Evolutionary conservation across 2,113 vertebrate species (phyloP).

Genomic region (Hepsetus odoe): DNA sequence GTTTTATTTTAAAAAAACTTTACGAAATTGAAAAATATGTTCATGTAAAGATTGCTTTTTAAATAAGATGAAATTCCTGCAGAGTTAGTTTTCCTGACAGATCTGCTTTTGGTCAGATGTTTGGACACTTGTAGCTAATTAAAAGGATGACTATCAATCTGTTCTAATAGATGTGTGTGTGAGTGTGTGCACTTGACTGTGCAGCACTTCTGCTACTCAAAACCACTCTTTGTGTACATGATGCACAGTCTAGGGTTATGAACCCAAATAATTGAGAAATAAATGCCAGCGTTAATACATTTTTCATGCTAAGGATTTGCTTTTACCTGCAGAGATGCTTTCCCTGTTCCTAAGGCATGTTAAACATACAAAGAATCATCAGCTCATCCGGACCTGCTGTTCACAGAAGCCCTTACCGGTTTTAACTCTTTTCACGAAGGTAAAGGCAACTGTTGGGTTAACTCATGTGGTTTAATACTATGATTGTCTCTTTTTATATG

Average conservation of each 20-base stretch:
- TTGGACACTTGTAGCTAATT: no score
- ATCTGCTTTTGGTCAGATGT: no score
- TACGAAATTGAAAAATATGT: no score
- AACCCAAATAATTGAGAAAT: neutral
- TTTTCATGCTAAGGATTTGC: neutral
- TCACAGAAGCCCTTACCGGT: constrained; percentile 67
- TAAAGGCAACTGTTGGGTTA: constrained; percentile 55
- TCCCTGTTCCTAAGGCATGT: constrained; percentile 29
- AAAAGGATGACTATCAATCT: neutral
- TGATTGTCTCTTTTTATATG: no score
- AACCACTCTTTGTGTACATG: neutral
- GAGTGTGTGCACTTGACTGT: neutral
- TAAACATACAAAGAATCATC: constrained; percentile 45
- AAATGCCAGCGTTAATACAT: neutral
- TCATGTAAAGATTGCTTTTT: no score
- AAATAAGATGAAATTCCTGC: no score
- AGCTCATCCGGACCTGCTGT: constrained; percentile 31
- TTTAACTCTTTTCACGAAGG: constrained; percentile 87
- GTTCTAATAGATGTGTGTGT: neutral
- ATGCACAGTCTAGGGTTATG: neutral
- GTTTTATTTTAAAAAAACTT: no score
- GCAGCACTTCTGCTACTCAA: neutral
- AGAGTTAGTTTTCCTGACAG: no score
- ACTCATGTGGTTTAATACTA: no score
- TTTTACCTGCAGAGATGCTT: constrained; percentile 56